phyloP scores from a whole-genome alignment of 1,140 invertebrate genomes.

The Adelges cooleyi region DNA sequence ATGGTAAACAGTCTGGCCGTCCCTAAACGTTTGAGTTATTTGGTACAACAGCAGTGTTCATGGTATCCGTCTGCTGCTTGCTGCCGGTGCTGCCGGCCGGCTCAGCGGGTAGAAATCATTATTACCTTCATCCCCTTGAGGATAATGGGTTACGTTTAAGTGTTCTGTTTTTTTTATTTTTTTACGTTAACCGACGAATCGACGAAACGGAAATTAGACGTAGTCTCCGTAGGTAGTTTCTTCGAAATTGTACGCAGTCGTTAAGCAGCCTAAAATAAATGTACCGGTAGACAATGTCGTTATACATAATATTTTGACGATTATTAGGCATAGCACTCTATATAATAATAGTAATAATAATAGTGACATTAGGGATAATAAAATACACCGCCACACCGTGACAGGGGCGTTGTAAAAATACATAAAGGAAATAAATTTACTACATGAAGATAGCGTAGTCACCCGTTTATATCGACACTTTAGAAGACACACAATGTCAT shows the following conservation, averaged over 20 bases:
- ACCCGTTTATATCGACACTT: too few relatives aligned
- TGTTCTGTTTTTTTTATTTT: background rate
- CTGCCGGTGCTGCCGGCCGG: background rate
- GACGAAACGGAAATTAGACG: constrained; percentile 15
- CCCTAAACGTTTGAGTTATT: background rate
- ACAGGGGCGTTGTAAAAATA: too few relatives aligned
- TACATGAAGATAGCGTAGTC: too few relatives aligned
- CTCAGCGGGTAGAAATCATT: background rate
- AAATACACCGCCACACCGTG: too few relatives aligned
- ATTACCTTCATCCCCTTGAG: constrained; percentile 8
- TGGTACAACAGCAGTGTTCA: background rate
- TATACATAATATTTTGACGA: background rate
- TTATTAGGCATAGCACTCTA: too few relatives aligned
- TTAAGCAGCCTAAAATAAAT: background rate
- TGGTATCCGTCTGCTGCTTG: background rate
- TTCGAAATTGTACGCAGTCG: background rate
- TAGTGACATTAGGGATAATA: too few relatives aligned
- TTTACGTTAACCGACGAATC: constrained; percentile 7
- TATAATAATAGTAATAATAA: too few relatives aligned
- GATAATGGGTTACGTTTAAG: constrained; percentile 23
- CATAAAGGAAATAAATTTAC: too few relatives aligned
- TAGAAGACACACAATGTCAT: too few relatives aligned
- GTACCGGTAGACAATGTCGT: background rate
- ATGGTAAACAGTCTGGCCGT: background rate
- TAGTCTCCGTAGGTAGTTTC: background rate